Percentiles rank a stretch among this genome's conserved stretches.
phyloP scores from a whole-genome alignment of 2,113 vertebrate species.

The Thermophis baileyi region DNA sequence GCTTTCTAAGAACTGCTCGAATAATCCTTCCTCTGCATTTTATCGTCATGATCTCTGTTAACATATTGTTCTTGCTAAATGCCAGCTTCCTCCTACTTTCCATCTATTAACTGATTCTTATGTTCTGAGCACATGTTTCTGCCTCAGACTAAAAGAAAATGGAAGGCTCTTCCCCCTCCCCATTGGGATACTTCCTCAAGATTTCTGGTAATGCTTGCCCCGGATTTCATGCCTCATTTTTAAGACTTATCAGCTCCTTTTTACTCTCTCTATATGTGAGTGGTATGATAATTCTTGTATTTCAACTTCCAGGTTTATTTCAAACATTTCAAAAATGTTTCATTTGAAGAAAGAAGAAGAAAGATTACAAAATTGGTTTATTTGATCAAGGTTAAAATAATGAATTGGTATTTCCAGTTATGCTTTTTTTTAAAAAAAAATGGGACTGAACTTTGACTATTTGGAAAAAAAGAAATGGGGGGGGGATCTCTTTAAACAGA shows the following conservation, averaged over 20 bases:
- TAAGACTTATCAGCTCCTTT: neutral
- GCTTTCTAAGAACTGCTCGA: neutral
- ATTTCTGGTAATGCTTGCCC: neutral
- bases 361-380: no score
- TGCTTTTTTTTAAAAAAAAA: no score
- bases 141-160: neutral
- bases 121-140: neutral
- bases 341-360: no score
- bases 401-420: no score
- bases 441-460: no score
- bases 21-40: neutral
- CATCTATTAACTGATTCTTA: neutral
- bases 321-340: neutral
- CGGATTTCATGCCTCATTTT: neutral
- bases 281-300: neutral
- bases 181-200: neutral
- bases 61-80: neutral
- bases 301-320: neutral
- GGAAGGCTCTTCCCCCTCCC: neutral
- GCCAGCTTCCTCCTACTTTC: neutral
- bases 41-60: neutral
- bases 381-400: no score
- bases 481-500: no score
- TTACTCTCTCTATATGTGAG: neutral
- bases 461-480: no score